A percentile compares a stretch with the other conserved stretches of the same genome.
phyloP scores from a whole-genome alignment of 2,888 invertebrate species.

The Cyclophora punctaria region DNA sequence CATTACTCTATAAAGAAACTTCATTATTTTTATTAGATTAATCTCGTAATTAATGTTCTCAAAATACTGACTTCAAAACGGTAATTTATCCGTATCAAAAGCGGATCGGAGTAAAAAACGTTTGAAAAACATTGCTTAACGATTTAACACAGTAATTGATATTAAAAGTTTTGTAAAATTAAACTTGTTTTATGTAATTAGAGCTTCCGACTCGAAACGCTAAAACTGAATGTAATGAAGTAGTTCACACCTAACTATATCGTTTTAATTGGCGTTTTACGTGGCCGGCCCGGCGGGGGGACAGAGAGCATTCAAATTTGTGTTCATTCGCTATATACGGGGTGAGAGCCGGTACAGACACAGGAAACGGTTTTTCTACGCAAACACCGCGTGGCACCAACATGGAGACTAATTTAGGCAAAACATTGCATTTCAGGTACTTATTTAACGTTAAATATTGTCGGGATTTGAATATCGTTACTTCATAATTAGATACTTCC shows the following conservation, averaged over 20 bases:
- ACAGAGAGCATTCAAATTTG: constrained; percentile 14
- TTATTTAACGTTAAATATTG: constrained; percentile 1
- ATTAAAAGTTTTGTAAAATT: constrained; percentile 5
- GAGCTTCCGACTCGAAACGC: constrained; percentile 12
- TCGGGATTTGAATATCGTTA: no score
- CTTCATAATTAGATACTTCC: no score
- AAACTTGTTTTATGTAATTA: constrained; percentile 15
- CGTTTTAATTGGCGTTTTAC: constrained; percentile 16
- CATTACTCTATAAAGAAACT: no score
- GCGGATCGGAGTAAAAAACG: background rate
- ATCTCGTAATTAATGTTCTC: no score
- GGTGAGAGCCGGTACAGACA: constrained; percentile 10
- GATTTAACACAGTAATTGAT: constrained; percentile 8
- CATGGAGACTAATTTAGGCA: constrained; percentile 9
- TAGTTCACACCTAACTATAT: constrained; percentile 16
- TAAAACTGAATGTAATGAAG: constrained; percentile 12
- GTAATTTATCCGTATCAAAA: no score
- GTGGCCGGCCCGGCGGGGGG: background rate
- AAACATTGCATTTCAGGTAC: constrained; percentile 13
- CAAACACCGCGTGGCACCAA: constrained; percentile 7
- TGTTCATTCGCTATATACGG: constrained; percentile 15
- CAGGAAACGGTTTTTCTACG: constrained; percentile 17
- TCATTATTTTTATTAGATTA: no score
- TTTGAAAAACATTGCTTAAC: background rate
- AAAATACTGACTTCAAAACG: no score